Percentiles rank a stretch among this genome's conserved stretches.
phyloP scores from a whole-genome alignment of 2,797 vertebrate species.

The Miichthys miiuy region DNA sequence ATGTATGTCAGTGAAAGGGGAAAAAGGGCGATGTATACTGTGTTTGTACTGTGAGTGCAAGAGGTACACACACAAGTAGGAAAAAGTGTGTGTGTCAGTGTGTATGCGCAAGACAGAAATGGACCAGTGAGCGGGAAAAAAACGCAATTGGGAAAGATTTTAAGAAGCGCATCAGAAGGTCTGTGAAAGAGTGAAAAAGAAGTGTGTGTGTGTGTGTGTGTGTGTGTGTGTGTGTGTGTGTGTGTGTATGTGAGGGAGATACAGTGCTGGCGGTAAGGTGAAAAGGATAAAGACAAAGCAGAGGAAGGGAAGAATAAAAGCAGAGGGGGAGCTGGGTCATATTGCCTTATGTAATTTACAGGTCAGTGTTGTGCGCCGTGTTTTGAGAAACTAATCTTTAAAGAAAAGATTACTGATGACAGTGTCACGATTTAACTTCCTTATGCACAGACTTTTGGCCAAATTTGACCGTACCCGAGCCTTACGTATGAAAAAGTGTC shows the following conservation, averaged over 20 bases:
- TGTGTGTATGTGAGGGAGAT: too few relatives aligned
- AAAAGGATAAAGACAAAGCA: conserved; percentile 68
- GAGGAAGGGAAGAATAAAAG: conserved; percentile 52
- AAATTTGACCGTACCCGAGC: not conserved
- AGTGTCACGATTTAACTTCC: not conserved
- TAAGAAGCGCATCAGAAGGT: conserved; percentile 19
- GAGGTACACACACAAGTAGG: not conserved
- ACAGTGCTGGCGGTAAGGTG: conserved; percentile 65
- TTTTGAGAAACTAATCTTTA: conserved; percentile 35
- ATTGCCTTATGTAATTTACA: conserved; percentile 67
- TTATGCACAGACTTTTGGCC: not conserved
- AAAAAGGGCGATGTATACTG: not conserved
- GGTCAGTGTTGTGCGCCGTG: conserved; percentile 52
- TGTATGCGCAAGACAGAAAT: conserved; percentile 3
- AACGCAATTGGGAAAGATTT: conserved; percentile 23
- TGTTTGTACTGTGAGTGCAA: not conserved
- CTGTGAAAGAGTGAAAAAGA: not conserved
- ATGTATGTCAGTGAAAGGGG: too few relatives aligned
- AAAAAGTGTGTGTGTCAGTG: not conserved
- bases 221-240: conserved; percentile 13
- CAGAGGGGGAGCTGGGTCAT: conserved; percentile 60
- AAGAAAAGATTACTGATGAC: not conserved
- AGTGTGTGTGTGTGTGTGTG: not conserved
- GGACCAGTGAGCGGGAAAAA: conserved; percentile 10
- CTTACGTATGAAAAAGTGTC: too few relatives aligned